These are phyloP conservation scores for Phorcus lineatus DNA, from an alignment of 2,888 invertebrate species.

Conservation along the genomic window DNA sequence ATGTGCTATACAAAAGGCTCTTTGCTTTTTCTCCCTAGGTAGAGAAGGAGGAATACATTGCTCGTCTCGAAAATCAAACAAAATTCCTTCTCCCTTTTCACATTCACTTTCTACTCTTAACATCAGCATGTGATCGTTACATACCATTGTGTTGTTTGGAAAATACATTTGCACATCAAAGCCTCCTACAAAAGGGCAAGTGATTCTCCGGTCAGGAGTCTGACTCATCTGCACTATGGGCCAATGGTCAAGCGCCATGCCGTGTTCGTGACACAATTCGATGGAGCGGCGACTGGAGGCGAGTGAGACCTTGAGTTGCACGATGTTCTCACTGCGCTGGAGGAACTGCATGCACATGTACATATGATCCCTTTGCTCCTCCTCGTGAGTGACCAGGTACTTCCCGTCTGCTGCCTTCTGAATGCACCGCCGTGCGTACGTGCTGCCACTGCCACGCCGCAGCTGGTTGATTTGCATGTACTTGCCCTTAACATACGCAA, in stretches of 20 bases:
- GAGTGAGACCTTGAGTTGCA: conserved; percentile 57
- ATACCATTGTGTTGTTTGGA: conserved; percentile 40
- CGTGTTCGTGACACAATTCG: conserved; percentile 53
- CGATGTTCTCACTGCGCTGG: conserved; percentile 57
- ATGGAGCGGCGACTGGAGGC: conserved; percentile 25
- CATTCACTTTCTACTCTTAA: conserved; percentile 66
- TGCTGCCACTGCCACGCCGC: conserved; percentile 28
- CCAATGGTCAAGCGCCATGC: conserved; percentile 63
- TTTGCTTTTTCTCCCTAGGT: conserved; percentile 45
- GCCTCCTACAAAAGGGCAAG: conserved; percentile 47
- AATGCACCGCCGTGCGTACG: conserved; percentile 45
- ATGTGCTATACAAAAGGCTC: conserved; percentile 53
- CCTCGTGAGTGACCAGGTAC: conserved; percentile 51
- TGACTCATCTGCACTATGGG: conserved; percentile 51
- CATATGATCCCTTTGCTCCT: conserved; percentile 32
- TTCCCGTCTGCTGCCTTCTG: conserved; percentile 50
- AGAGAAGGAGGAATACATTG: conserved; percentile 51
- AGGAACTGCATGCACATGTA: conserved; percentile 67
- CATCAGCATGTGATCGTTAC: conserved; percentile 35
- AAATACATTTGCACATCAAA: conserved; percentile 46
- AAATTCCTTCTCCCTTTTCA: conserved; percentile 62
- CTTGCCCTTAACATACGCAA: conserved; percentile 42
- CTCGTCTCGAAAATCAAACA: conserved; percentile 57
- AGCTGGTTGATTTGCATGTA: conserved; percentile 39
- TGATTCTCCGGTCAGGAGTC: conserved; percentile 35